Conservation (phyloP, 2,888 invertebrate genomes). For the Agrotis puta region DNA sequence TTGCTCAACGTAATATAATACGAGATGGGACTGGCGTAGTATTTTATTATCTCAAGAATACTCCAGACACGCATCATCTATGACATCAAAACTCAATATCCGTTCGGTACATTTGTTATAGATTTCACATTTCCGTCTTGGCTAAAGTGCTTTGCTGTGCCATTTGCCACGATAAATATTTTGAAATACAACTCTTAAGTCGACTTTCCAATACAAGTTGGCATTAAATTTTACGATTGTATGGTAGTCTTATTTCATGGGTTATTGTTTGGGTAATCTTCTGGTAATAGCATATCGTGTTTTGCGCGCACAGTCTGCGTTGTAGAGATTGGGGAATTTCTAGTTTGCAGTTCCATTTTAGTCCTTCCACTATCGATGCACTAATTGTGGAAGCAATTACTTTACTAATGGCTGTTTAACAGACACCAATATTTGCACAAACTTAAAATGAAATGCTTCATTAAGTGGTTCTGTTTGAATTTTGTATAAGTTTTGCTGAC, state of each 20-base stretch:
- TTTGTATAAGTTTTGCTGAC: constrained; percentile 22
- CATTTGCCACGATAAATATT: constrained; percentile 79
- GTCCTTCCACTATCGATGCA: constrained; percentile 31
- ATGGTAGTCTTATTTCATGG: constrained; percentile 74
- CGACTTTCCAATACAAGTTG: constrained; percentile 79
- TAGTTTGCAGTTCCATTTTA: constrained; percentile 50
- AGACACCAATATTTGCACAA: constrained; percentile 35
- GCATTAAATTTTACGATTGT: constrained; percentile 79
- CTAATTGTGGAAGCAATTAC: constrained; percentile 44
- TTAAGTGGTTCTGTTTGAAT: constrained; percentile 22
- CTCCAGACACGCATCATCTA: constrained; percentile 80
- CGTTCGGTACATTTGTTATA: constrained; percentile 84
- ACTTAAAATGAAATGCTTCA: constrained; percentile 31
- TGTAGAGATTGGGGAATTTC: constrained; percentile 45
- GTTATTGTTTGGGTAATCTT: constrained; percentile 74
- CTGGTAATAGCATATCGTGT: constrained; percentile 64
- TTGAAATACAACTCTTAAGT: constrained; percentile 78
- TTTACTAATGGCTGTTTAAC: constrained; percentile 42
- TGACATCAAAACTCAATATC: constrained; percentile 88
- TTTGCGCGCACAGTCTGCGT: constrained; percentile 58
- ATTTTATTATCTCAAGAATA: constrained; percentile 84
- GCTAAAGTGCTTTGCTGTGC: constrained; percentile 72
- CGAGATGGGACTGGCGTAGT: constrained; percentile 72
- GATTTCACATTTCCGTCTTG: constrained; percentile 82
- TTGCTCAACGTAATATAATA: constrained; percentile 56